phyloP scores from a whole-genome alignment of 92 coral and sea anemone species.

The Parazoanthus darwini region DNA sequence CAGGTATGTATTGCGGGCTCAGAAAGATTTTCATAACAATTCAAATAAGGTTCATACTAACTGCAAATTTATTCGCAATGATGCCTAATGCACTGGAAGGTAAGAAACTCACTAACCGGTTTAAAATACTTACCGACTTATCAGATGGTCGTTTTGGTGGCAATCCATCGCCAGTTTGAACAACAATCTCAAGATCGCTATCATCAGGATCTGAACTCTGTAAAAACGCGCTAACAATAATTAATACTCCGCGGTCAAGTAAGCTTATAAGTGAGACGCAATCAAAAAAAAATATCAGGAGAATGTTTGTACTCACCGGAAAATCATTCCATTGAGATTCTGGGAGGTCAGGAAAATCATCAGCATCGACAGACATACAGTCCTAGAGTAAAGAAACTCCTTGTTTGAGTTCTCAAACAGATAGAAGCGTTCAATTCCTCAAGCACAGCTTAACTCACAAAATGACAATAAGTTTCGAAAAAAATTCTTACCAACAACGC shows the following conservation, averaged over 20 bases:
- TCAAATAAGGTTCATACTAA: not conserved
- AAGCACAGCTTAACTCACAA: slow-evolving; percentile 11
- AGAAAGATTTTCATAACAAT: slow-evolving; percentile 49
- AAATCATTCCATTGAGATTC: slow-evolving; percentile 12
- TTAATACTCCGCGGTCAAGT: slow-evolving; percentile 5
- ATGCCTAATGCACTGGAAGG: too few relatives aligned
- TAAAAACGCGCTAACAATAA: slow-evolving; percentile 1
- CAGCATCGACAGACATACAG: slow-evolving; percentile 7
- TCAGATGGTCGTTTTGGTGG: not conserved
- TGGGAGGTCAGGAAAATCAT: slow-evolving; percentile 17
- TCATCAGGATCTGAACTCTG: slow-evolving; percentile 10
- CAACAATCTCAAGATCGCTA: slow-evolving; percentile 6
- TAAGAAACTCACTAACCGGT: too few relatives aligned
- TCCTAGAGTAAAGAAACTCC: slow-evolving; percentile 14
- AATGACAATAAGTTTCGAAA: not conserved
- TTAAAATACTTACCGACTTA: not conserved
- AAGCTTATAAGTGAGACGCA: not conserved
- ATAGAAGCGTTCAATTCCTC: slow-evolving; percentile 1
- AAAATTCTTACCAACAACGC: not conserved
- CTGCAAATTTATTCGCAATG: too few relatives aligned
- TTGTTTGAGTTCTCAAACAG: not conserved
- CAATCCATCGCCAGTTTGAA: slow-evolving; percentile 14
- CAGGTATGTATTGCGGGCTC: slow-evolving; percentile 59
- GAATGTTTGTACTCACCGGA: slow-evolving; percentile 6
- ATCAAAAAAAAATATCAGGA: not conserved